A percentile compares a stretch with the other conserved stretches of the same genome.
phyloP scores from a whole-genome alignment of 2,888 invertebrate genomes.

The Helobdella robusta region DNA sequence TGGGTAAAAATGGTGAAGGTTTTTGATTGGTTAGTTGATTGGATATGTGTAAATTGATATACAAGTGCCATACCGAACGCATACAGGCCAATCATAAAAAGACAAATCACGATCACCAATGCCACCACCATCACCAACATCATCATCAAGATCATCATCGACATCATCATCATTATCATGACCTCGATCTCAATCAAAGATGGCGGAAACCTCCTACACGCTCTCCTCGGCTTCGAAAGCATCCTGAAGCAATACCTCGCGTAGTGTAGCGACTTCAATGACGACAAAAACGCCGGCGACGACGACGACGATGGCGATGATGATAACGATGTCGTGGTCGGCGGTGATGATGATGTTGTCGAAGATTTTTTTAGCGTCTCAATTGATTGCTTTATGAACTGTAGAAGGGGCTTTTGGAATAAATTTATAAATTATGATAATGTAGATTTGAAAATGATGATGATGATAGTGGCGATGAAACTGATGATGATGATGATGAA shows the following conservation, averaged over 20 bases:
- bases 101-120: not conserved
- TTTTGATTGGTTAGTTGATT: not conserved
- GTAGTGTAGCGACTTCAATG: conserved; percentile 15
- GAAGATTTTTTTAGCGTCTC: not conserved
- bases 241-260: conserved; percentile 26
- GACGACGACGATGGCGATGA: conserved; percentile 4
- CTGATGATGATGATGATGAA: not conserved
- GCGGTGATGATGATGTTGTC: conserved; percentile 19
- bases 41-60: not conserved
- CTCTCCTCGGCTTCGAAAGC: conserved; percentile 4
- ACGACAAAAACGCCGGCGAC: not conserved
- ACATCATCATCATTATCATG: not conserved
- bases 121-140: not conserved
- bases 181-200: conserved; percentile 26
- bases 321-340: conserved; percentile 6
- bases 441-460: too few relatives aligned
- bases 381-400: conserved; percentile 5
- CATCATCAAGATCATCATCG: not conserved
- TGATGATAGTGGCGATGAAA: not conserved
- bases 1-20: not conserved
- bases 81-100: too few relatives aligned
- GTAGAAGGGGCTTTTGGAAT: conserved; percentile 1
- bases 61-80: not conserved
- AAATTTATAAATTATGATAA: not conserved
- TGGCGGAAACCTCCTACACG: conserved; percentile 19